Conservation (phyloP, 2,113 vertebrate species). For the Cygnus buccinator region DNA sequence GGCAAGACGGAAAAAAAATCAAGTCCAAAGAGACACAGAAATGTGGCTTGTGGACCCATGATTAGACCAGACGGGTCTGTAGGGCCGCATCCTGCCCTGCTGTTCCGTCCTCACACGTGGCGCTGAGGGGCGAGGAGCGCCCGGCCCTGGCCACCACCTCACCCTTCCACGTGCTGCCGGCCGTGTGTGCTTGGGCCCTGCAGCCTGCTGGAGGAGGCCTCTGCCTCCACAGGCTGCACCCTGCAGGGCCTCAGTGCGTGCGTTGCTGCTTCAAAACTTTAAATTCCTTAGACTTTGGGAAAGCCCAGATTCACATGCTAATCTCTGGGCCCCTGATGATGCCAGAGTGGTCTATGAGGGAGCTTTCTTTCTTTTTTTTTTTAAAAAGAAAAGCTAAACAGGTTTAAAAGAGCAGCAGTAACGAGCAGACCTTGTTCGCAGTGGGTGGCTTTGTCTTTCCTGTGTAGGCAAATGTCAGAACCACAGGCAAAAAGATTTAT, state of each 20-base stretch:
- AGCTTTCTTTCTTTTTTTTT: not conserved
- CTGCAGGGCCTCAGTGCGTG: not conserved
- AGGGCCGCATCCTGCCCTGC: not conserved
- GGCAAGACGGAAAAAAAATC: not conserved
- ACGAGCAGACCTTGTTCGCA: not conserved
- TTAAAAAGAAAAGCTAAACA: not conserved
- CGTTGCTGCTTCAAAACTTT: not conserved
- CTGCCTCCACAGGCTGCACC: not conserved
- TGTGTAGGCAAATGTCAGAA: not conserved
- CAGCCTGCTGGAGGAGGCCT: not conserved
- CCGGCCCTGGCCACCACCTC: not conserved
- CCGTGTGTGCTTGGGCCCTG: not conserved
- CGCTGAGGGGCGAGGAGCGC: not conserved
- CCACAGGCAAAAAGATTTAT: not conserved
- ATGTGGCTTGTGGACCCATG: not conserved
- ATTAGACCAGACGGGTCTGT: not conserved
- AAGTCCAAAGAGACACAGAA: slow-evolving; percentile 28
- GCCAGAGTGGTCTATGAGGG: not conserved
- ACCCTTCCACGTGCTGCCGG: not conserved
- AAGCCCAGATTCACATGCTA: not conserved
- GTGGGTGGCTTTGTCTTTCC: not conserved
- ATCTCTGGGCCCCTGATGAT: not conserved
- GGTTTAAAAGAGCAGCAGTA: not conserved
- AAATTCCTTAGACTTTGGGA: not conserved
- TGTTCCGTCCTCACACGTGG: not conserved